These are phyloP conservation scores for Leiothrix lutea DNA, from an alignment of 2,113 vertebrate species.

Conservation along the genomic window DNA sequence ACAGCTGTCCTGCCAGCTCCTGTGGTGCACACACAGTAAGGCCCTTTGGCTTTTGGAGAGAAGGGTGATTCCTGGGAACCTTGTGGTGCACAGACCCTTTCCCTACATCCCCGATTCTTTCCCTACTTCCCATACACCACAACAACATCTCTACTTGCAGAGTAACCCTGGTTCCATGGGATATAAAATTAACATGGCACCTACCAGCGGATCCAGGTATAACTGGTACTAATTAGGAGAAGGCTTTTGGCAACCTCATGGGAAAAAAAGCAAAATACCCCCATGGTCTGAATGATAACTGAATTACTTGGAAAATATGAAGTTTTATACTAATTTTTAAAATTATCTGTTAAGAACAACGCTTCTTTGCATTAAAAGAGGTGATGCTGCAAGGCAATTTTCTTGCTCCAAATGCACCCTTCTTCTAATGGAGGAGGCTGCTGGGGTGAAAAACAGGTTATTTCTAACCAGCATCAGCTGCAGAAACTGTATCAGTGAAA, in stretches of 20 bases:
- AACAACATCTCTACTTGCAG: not conserved
- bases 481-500: conserved; percentile 2
- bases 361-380: not conserved
- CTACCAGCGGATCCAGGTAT: not conserved
- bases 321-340: not conserved
- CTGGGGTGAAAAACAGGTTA: conserved; percentile 23
- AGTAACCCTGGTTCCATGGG: not conserved
- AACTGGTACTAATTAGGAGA: not conserved
- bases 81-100: no score
- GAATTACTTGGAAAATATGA: not conserved
- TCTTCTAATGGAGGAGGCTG: not conserved
- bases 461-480: conserved; percentile 27
- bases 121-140: not conserved
- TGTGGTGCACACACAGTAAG: not conserved
- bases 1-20: not conserved
- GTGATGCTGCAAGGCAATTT: not conserved
- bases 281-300: not conserved
- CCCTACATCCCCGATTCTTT: not conserved
- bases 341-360: not conserved
- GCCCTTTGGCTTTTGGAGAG: not conserved
- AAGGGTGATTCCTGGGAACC: not conserved
- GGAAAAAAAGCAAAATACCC: not conserved
- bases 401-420: not conserved
- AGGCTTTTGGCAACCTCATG: accelerated
- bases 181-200: not conserved